Base-by-base conservation (phyloP, 2,888 invertebrate genomes). In the Chouioia cunea region DNA sequence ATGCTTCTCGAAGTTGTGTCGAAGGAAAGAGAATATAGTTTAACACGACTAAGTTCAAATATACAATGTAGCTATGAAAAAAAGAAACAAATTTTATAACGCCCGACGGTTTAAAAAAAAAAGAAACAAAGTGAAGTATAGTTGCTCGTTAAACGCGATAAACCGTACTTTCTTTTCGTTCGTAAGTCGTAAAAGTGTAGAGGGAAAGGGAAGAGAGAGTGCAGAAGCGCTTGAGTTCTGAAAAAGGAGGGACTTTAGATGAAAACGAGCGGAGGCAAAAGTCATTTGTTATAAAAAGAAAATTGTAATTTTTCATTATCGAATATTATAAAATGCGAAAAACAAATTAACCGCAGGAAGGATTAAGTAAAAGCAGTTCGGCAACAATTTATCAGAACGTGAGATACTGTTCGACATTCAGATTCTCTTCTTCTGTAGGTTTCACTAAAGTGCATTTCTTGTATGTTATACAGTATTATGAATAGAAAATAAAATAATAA, bases 391-490 rank as follows among this genome's bases (percentile, higher is more conserved):
- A 80, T 75, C 72, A 70, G 71, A 76, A 78, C 76, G 78, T 79
- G 77, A 79, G 79, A 81, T 80, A 82, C 79, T 80, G 81, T 80
- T 85, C 82, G 81, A 82, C 81, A 85, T 85, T 85, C 83, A 84
- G 81, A 83, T 85, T 85, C 92, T 93, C 93, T 93, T 93, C 93
- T 93, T 93, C 93, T 93, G 92, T 92, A 92, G 92, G 92, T 93
- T 93, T 93, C 92, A 90, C 90, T 90, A 89, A 92, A 92, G 93
- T 93, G 93, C 93, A 93, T 93, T 93, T 93, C 93, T 92, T 92
- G 92, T 92, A 92, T 92, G 92, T 93, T 92, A 92, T 93, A 93
- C 93, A 93, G 93, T 93, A 93, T 93, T 93, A 93, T 91, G 87
- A 74, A 91, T 91, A 91, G 90, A 87, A 85, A 83, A 84, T 87